phyloP scores from a whole-genome alignment of 2,113 vertebrate species.

The Austrofundulus limnaeus region DNA sequence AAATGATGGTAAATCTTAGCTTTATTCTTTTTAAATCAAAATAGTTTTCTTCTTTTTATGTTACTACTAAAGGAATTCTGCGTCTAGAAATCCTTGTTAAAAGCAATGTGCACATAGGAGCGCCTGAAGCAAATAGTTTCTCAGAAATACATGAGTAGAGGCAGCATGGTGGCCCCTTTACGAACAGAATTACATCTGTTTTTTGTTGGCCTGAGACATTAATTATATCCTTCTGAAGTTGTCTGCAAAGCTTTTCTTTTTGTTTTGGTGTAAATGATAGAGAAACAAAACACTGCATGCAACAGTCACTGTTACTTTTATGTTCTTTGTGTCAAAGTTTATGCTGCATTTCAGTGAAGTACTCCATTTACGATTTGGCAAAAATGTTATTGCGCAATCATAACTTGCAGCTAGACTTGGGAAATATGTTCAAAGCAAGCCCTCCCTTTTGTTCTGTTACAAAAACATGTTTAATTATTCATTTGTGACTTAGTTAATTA shows the following conservation, averaged over 20 bases:
- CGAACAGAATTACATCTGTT: conserved; percentile 72
- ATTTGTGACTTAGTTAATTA: too few species aligned
- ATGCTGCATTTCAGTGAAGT: background rate
- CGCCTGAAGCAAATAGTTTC: conserved; percentile 68
- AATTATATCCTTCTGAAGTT: conserved; percentile 61
- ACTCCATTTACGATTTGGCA: conserved; percentile 6
- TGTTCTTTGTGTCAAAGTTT: background rate
- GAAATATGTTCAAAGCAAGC: too few species aligned
- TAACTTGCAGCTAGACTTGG: background rate
- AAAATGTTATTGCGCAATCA: background rate
- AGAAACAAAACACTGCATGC: conserved; percentile 28
- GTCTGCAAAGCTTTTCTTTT: conserved; percentile 25
- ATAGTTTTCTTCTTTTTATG: conserved; percentile 14
- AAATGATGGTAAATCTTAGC: background rate
- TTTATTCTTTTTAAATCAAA: conserved; percentile 2
- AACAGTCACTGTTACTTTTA: conserved; percentile 24
- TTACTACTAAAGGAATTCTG: conserved; percentile 31
- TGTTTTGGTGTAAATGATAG: conserved; percentile 44
- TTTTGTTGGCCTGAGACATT: conserved; percentile 71
- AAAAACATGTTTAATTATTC: too few species aligned
- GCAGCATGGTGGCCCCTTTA: conserved; percentile 61
- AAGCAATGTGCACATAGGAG: conserved; percentile 50
- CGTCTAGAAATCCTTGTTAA: conserved; percentile 54
- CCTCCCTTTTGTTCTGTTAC: too few species aligned
- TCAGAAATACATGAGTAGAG: conserved; percentile 57